Evolutionary conservation across 2,797 vertebrate species (phyloP).

Genomic region (Syndactyla subalaris): DNA sequence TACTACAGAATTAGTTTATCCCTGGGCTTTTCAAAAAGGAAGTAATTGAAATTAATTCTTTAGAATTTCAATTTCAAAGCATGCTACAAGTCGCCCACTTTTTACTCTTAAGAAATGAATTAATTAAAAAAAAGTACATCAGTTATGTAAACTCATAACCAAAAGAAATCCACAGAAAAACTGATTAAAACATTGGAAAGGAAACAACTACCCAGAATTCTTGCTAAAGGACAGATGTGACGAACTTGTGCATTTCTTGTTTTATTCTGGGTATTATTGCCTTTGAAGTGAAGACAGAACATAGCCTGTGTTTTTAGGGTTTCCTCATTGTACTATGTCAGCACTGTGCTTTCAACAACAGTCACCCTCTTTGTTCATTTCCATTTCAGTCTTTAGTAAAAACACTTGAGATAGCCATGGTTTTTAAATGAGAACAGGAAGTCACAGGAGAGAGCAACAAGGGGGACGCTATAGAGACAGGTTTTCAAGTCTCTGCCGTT

Average conservation of each 20-base stretch:
- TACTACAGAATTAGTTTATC: background rate
- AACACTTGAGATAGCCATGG: background rate
- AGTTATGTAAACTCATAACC: background rate
- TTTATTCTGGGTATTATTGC: background rate
- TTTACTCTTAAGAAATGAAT: background rate
- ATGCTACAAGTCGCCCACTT: background rate
- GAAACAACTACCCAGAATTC: background rate
- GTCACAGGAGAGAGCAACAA: background rate
- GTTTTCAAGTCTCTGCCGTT: background rate
- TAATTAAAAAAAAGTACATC: background rate
- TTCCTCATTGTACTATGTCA: background rate
- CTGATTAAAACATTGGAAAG: background rate
- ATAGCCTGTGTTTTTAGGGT: background rate
- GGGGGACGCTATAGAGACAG: background rate
- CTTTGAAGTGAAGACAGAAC: background rate
- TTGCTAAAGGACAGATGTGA: too few relatives aligned
- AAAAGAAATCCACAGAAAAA: background rate
- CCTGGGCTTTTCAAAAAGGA: background rate
- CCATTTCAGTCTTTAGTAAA: background rate
- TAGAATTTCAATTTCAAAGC: background rate
- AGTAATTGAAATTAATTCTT: background rate
- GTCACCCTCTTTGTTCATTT: background rate
- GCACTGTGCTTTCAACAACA: background rate
- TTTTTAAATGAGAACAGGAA: background rate
- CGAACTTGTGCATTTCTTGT: too few relatives aligned